Base-by-base conservation (phyloP, 2,888 invertebrate genomes). In the Imbricaverruca yamaguchii region DNA sequence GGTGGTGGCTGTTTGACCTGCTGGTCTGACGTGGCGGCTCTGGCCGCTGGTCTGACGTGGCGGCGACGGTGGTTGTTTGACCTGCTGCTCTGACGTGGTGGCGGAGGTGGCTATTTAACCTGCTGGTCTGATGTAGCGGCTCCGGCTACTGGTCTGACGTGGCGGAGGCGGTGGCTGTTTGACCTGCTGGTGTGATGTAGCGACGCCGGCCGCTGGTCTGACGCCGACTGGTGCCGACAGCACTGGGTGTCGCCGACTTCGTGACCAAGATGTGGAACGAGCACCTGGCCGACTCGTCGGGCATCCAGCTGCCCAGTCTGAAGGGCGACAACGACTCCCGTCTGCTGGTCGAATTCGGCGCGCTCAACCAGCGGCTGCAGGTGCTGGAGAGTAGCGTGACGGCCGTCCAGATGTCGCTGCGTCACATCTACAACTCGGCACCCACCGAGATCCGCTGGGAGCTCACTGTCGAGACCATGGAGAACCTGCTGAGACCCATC, bases 401-500 rank as follows among this genome's bases (percentile, higher is more conserved):
- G 15, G 81, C 82, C 63, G n/a, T 83, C 80, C 80, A 81, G 12
- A 79, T 80, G 15, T 82, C 82, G 13, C 63, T 84, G 82, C 83
- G 82, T 12, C 79, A 83, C 56, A 82, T 84, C 57, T 56, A n/a
- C n/a, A 18, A 25, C 56, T n/a, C 15, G 3, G 56, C 23, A 21
- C 56, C 10, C n/a, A 13, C 56, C 10, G 78, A 55, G 82, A 81
- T 84, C 11, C 82, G 84, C 18, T 84, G 84, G 84, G 83, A 84
- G 78, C 82, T 83, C 67, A 82, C 83, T 10, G 80, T 84, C 6
- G 82, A 84, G 80, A 83, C 84, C 61, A 81, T 84, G 81, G 84
- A 84, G 65, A 82, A 83, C 59, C 83, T 83, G 61, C 81, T 81
- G 18, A 23, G 82, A 57, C 84, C 84, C 39, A 83, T 84, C 67